Percentiles rank a stretch among this genome's conserved stretches.
phyloP scores from a whole-genome alignment of 64 coral and sea anemone species.

The Pocillopora damicornis region DNA sequence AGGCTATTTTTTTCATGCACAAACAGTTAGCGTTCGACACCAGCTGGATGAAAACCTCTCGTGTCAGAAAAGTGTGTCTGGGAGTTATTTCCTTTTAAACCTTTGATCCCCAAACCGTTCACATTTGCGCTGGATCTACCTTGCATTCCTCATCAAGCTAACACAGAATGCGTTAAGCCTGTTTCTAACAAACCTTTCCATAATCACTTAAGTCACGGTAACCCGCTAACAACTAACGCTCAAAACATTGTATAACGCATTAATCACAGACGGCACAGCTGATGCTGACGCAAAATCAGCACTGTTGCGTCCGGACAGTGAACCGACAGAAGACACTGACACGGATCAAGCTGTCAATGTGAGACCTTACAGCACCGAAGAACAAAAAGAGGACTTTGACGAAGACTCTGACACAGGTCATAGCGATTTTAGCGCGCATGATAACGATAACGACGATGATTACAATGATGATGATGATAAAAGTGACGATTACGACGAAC shows the following conservation, averaged over 20 bases:
- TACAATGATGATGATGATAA: not conserved
- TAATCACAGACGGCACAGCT: conserved; percentile 8
- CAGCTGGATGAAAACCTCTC: too few species aligned
- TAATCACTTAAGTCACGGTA: not conserved
- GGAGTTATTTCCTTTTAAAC: too few species aligned
- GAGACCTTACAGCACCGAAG: not conserved
- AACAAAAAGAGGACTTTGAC: not conserved
- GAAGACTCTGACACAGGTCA: not conserved
- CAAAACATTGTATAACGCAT: conserved; percentile 14
- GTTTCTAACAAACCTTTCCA: not conserved
- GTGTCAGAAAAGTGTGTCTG: too few species aligned
- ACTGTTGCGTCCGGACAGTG: conserved; percentile 9
- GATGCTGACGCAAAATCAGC: conserved; percentile 33
- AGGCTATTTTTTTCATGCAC: too few species aligned
- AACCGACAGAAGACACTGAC: conserved; percentile 2
- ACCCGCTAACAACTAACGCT: conserved; percentile 24
- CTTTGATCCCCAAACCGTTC: too few species aligned
- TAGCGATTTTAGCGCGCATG: conserved; percentile 6
- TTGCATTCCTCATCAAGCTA: not conserved
- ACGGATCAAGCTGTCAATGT: conserved; percentile 10
- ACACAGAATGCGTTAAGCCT: not conserved
- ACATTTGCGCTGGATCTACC: too few species aligned
- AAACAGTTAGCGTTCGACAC: too few species aligned
- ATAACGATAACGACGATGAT: conserved; percentile 31
- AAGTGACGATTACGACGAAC: not conserved